Base-by-base conservation (phyloP, 2,888 invertebrate species). In the Diplolepis rosae region DNA sequence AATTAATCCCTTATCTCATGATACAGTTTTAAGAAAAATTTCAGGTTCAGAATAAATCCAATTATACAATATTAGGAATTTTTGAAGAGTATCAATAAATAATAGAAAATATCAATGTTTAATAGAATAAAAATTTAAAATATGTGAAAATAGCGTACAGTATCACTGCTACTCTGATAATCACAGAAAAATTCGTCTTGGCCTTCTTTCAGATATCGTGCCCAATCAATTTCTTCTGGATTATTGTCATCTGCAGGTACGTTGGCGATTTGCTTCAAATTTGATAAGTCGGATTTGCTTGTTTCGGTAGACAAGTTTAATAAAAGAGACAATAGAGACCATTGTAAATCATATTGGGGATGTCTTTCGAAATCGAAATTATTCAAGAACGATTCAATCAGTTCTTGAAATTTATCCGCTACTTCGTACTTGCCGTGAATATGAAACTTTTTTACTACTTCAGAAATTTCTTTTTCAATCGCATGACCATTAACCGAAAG, bases 141-240 rank as follows among this genome's bases (percentile, higher is more conserved):
- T 30, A n/a, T 66, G 13, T 50, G 4, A 24, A 65, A 13, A 15
- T 30, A 70, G 81, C 83, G 84, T 82, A 89, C 89, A 74, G 85
- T 86, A 13, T 84, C 82, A 50, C 79, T 81, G 28, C 84, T 84
- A 54, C 85, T 85, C 51, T 83, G 79, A 70, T 84, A 87, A 68
- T 88, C 77, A 18, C 80, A 78, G 39, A 88, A 87, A 79, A 89
- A 89, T 5, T 86, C 79, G 13, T 83, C 82, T 66, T 90, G 87
- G 1, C 89, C 90, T 71, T 91, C 90, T 51, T 84, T 89, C 35
- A 91, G 84, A 83, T 90, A 90, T 30, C 87, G 83, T 1, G 82
- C 88, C 91, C 91, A 91, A 77, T 91, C 89, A 45, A 90, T 89
- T 54, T 88, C 87, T 71, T 90, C 89, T 5, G 87, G 86, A n/a